phyloP scores from a whole-genome alignment of 2,888 invertebrate genomes.

The Entomobrya multifasciata region DNA sequence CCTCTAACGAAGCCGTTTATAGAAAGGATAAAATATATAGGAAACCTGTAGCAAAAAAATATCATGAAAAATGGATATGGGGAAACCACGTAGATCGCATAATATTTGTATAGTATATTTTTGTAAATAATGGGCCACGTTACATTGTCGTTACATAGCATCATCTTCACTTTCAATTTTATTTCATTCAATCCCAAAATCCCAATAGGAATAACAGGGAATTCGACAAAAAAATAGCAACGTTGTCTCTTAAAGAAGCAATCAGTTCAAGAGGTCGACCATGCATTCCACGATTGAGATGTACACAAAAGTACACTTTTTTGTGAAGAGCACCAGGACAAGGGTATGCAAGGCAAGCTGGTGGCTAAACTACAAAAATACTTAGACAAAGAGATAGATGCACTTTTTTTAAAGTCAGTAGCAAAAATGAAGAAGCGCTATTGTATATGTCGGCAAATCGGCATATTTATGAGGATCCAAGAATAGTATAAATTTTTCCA shows the following conservation, averaged over 20 bases:
- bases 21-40: not conserved
- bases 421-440: no score
- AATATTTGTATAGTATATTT: not conserved
- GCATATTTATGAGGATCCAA: no score
- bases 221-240: not conserved
- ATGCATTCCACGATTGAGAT: constrained; percentile 22
- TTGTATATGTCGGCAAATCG: no score
- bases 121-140: not conserved
- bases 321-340: constrained; percentile 9
- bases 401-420: not conserved
- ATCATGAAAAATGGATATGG: not conserved
- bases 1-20: constrained; percentile 3
- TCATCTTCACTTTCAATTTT: not conserved
- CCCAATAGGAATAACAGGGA: not conserved
- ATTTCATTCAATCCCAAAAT: not conserved
- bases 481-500: constrained; percentile 5
- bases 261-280: constrained; percentile 64
- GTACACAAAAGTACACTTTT: constrained; percentile 9
- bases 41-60: not conserved
- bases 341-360: constrained; percentile 42
- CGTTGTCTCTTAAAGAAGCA: no score
- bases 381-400: not conserved
- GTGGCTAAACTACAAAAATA: constrained; percentile 20
- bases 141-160: not conserved
- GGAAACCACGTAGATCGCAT: not conserved